Conservation (phyloP, 2,113 vertebrate species). For the Vulpes ferrilata region DNA sequence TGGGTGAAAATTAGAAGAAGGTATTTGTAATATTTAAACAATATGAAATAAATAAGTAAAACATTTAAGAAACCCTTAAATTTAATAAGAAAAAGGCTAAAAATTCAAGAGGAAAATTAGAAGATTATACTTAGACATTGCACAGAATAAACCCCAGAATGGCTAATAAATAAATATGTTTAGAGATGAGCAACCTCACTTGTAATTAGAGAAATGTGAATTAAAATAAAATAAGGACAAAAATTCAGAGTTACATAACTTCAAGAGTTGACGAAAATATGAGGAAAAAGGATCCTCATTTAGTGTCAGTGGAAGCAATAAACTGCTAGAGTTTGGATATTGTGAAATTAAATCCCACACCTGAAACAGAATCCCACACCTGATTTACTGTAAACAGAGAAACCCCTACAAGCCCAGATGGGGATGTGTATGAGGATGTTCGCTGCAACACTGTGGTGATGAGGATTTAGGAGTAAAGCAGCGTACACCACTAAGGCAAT, state of each 20-base stretch:
- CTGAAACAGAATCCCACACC: not conserved
- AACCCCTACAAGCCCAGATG: not conserved
- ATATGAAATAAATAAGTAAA: not conserved
- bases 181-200: not conserved
- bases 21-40: not conserved
- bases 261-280: not conserved
- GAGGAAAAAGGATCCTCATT: not conserved
- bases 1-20: not conserved
- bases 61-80: not conserved
- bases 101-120: not conserved
- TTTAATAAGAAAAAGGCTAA: not conserved
- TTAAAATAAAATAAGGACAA: not conserved
- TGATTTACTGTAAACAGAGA: not conserved
- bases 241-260: not conserved
- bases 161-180: not conserved
- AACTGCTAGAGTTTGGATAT: not conserved
- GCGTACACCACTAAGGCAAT: not conserved
- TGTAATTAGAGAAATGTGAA: not conserved
- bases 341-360: not conserved
- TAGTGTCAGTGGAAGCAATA: not conserved
- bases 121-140: not conserved
- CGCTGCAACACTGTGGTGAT: not conserved
- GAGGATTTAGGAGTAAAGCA: not conserved
- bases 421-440: too few species aligned
- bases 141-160: not conserved